Conservation (phyloP, 2,888 invertebrate species). For the Acheta domesticus region DNA sequence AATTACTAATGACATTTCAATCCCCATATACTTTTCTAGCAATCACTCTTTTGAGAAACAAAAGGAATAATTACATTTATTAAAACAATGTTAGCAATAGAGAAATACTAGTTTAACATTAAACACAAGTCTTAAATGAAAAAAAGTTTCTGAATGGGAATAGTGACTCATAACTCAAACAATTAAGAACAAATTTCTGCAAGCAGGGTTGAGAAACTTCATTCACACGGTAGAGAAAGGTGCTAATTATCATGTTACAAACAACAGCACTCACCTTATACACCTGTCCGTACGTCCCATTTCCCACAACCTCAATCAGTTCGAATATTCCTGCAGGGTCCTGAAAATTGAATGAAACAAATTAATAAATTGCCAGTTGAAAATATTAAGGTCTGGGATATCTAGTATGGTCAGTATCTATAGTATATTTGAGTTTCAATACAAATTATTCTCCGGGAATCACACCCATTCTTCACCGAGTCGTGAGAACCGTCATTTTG, state of each 20-base stretch:
- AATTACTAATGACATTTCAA: too few species aligned
- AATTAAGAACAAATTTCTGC: too few species aligned
- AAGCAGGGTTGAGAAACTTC: background rate
- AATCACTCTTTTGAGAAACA: too few species aligned
- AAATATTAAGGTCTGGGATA: too few species aligned
- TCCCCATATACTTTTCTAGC: too few species aligned
- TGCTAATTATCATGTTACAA: background rate
- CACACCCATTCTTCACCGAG: background rate
- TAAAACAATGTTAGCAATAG: too few species aligned
- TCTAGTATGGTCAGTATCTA: too few species aligned
- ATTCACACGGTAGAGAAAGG: background rate
- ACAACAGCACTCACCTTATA: constrained; percentile 75
- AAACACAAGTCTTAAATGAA: too few species aligned
- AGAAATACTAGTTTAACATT: too few species aligned
- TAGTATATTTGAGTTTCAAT: background rate
- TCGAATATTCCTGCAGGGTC: constrained; percentile 99
- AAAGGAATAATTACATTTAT: too few species aligned
- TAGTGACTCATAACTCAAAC: too few species aligned
- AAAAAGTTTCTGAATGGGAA: too few species aligned
- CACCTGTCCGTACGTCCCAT: constrained; percentile 99
- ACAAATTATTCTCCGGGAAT: background rate
- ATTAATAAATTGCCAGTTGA: background rate
- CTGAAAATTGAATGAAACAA: constrained; percentile 58
- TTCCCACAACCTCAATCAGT: constrained; percentile 99
- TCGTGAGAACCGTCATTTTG: background rate